Conservation (phyloP, 2,888 invertebrate genomes). For the Oxytorus armatus region DNA sequence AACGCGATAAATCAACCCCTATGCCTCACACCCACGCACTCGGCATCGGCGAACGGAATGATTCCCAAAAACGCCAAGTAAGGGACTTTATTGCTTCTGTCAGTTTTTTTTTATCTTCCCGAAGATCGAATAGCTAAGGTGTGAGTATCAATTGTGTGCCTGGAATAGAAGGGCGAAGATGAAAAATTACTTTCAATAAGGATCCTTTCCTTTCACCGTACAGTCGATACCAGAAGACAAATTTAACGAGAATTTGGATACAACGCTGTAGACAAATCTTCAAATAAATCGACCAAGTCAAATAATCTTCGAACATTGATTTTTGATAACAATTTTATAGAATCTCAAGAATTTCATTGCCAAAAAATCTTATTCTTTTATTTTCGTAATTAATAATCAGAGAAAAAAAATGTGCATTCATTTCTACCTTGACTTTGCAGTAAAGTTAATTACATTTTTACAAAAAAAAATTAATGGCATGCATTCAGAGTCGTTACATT, state of each 20-base stretch:
- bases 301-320: too few species aligned
- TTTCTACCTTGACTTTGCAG: too few species aligned
- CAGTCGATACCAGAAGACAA: neutral
- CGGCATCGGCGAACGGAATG: conserved; percentile 85
- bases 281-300: neutral
- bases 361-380: too few species aligned
- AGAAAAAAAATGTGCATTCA: too few species aligned
- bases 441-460: too few species aligned
- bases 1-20: conserved; percentile 85
- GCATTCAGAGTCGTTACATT: too few species aligned
- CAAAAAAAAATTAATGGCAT: too few species aligned
- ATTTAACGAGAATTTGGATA: neutral
- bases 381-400: too few species aligned
- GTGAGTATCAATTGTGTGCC: neutral
- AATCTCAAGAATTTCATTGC: too few species aligned
- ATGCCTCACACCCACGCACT: conserved; percentile 83
- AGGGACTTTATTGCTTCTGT: conserved; percentile 83
- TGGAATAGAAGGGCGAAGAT: neutral
- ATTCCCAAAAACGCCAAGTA: conserved; percentile 96
- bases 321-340: too few species aligned
- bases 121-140: neutral
- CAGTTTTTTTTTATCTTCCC: neutral
- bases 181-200: neutral
- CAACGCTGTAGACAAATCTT: neutral
- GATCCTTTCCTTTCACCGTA: neutral